These are phyloP conservation scores for Calameuta pallipes DNA, from an alignment of 2,888 invertebrate species.

Conservation along the genomic window DNA sequence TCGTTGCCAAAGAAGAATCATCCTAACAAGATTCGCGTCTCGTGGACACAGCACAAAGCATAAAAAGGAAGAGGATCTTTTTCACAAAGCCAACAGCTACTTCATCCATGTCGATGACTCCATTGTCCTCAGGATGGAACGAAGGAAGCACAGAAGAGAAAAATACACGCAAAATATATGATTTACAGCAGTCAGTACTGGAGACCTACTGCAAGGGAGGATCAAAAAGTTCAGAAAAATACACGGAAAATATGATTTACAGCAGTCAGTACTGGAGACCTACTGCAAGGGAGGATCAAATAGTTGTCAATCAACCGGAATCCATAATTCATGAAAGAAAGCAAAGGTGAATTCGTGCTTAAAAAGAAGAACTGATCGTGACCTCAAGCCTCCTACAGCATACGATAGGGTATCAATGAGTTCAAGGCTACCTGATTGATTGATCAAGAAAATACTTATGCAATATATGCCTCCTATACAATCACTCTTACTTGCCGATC, in stretches of 20 bases:
- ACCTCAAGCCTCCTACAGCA: background rate
- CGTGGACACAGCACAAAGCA: background rate
- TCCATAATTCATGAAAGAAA: background rate
- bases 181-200: background rate
- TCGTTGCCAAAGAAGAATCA: background rate
- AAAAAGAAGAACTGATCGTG: background rate
- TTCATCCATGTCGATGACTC: background rate
- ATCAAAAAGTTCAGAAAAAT: background rate
- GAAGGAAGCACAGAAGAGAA: background rate
- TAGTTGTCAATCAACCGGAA: background rate
- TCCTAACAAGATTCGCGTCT: background rate
- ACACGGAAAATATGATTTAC: background rate
- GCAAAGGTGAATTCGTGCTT: background rate
- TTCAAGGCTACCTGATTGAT: background rate
- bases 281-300: background rate
- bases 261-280: no score
- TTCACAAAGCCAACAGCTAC: background rate
- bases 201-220: background rate
- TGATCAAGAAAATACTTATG: background rate
- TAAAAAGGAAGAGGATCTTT: background rate
- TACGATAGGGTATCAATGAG: background rate
- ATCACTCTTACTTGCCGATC: background rate
- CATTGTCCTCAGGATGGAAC: background rate
- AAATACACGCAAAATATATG: background rate
- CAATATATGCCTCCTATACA: background rate